A percentile compares a stretch with the other conserved stretches of the same genome.
These are phyloP conservation scores for Alsophila aescularia DNA, from an alignment of 2,888 invertebrate genomes.

Conservation along the genomic window DNA sequence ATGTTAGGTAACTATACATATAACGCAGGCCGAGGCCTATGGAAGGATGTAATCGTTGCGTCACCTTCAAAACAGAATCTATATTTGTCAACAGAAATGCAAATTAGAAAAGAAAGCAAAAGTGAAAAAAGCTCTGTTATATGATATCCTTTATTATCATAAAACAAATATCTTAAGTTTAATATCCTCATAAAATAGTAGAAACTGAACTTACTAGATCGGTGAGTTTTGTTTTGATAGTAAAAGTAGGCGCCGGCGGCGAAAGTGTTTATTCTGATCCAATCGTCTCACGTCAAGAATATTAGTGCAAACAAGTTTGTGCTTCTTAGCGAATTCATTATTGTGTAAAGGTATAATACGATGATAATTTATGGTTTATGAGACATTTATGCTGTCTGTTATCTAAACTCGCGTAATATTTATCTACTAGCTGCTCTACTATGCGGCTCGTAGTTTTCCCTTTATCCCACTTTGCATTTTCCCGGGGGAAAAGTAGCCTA, in stretches of 20 bases:
- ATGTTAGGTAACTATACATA: too few species aligned
- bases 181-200: constrained; percentile 11
- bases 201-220: constrained; percentile 26
- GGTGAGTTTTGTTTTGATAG: constrained; percentile 33
- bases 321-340: neutral
- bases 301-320: neutral
- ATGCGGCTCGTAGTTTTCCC: too few species aligned
- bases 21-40: neutral
- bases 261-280: constrained; percentile 31
- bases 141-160: too few species aligned
- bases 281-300: neutral
- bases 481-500: too few species aligned
- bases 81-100: neutral
- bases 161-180: too few species aligned
- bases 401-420: too few species aligned
- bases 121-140: neutral
- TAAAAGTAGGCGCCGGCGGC: constrained; percentile 15
- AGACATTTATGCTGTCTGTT: too few species aligned
- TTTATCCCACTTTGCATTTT: too few species aligned
- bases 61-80: neutral
- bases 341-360: too few species aligned
- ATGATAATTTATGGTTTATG: too few species aligned
- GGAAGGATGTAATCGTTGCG: neutral
- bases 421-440: too few species aligned
- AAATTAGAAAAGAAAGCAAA: constrained; percentile 19